phyloP scores from a whole-genome alignment of 2,888 invertebrate genomes.

The Leptothorax acervorum region DNA sequence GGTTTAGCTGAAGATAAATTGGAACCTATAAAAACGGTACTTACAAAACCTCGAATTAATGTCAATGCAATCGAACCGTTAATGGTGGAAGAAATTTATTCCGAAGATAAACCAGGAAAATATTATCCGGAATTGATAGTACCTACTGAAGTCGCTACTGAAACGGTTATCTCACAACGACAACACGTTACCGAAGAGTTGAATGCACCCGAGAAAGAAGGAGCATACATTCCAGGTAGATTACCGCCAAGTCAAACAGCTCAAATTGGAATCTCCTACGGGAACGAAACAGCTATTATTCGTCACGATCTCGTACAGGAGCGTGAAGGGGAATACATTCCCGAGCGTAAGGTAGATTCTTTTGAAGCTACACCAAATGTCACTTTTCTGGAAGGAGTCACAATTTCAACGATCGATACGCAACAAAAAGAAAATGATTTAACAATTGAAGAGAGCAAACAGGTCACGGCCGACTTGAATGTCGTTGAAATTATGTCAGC shows the following conservation, averaged over 20 bases:
- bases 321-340: conserved; percentile 88
- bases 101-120: conserved; percentile 91
- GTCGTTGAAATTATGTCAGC: conserved; percentile 89
- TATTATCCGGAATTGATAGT: conserved; percentile 93
- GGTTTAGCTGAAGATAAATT: conserved; percentile 88
- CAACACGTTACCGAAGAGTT: conserved; percentile 89
- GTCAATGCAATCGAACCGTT: conserved; percentile 89
- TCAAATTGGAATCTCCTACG: conserved; percentile 86
- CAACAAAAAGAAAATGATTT: conserved; percentile 89
- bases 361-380: conserved; percentile 80
- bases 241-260: conserved; percentile 89
- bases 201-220: conserved; percentile 90
- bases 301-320: conserved; percentile 88
- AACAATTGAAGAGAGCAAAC: conserved; percentile 85
- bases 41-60: conserved; percentile 88
- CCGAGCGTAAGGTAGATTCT: conserved; percentile 75
- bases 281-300: conserved; percentile 88
- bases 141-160: conserved; percentile 91
- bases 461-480: conserved; percentile 88
- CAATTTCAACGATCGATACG: conserved; percentile 88
- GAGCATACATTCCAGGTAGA: conserved; percentile 87
- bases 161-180: conserved; percentile 89
- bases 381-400: conserved; percentile 86
- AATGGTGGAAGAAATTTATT: conserved; percentile 89
- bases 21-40: conserved; percentile 85